These are phyloP conservation scores for Ceramica pisi DNA, from an alignment of 2,888 invertebrate genomes.

Conservation along the genomic window DNA sequence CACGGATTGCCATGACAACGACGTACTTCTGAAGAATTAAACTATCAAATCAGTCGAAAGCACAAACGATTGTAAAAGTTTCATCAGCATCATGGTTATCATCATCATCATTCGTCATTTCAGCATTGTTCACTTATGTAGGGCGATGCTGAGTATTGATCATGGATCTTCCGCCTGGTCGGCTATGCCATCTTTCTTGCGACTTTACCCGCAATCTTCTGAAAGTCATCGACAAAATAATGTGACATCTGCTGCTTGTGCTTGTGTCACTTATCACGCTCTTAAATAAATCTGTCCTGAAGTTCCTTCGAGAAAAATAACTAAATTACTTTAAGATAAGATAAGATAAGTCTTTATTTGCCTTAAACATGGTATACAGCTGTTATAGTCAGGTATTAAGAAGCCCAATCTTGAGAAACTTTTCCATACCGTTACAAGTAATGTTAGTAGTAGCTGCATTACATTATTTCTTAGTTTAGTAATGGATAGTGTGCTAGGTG, in stretches of 20 bases:
- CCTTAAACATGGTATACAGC: too few relatives aligned
- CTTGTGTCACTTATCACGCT: neutral
- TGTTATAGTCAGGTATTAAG: too few relatives aligned
- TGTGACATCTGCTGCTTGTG: neutral
- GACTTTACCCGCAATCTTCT: neutral
- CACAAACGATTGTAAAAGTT: neutral
- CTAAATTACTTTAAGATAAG: too few relatives aligned
- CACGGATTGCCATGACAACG: neutral
- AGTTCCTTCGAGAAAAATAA: neutral
- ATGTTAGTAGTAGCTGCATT: neutral
- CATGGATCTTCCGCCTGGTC: neutral
- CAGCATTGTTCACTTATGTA: neutral
- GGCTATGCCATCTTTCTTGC: neutral
- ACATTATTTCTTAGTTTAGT: too few relatives aligned
- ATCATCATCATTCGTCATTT: neutral
- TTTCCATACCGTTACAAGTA: neutral
- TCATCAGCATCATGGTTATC: neutral
- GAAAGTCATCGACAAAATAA: neutral
- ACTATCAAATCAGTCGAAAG: neutral
- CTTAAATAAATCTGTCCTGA: neutral
- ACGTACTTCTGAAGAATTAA: neutral
- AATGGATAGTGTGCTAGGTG: constrained; percentile 4
- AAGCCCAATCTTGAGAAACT: neutral
- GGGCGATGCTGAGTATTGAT: neutral
- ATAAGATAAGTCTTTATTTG: too few relatives aligned